These are phyloP conservation scores for Ostrea edulis DNA, from an alignment of 1,140 invertebrate genomes.

Conservation along the genomic window DNA sequence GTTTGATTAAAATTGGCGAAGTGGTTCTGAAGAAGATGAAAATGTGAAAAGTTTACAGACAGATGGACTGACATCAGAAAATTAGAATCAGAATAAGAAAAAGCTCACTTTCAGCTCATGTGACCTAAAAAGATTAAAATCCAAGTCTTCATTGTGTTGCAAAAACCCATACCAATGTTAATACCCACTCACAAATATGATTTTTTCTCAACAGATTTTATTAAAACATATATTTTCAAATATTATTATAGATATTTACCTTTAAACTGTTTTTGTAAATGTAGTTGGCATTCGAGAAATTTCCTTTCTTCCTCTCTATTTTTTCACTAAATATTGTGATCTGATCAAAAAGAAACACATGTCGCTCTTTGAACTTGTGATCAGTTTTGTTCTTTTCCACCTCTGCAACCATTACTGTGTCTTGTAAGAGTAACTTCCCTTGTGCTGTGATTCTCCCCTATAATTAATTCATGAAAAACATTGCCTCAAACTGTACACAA, in stretches of 20 bases:
- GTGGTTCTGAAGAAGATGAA: too few species aligned
- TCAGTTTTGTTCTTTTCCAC: conserved; percentile 80
- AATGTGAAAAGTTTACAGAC: too few species aligned
- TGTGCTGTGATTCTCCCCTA: conserved; percentile 98
- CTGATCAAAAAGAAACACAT: conserved; percentile 99
- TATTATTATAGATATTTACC: conserved; percentile 82
- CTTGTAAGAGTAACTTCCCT: conserved; percentile 93
- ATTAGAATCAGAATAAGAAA: too few species aligned
- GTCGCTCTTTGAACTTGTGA: conserved; percentile 89
- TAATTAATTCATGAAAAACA: conserved; percentile 45
- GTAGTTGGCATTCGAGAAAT: conserved; percentile 96
- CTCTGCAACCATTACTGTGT: conserved; percentile 89
- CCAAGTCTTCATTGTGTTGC: too few species aligned
- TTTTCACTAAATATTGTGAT: conserved; percentile 98
- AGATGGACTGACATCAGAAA: too few species aligned
- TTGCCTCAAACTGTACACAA: neutral
- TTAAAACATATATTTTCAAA: too few species aligned
- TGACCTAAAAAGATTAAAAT: too few species aligned
- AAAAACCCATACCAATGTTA: too few species aligned
- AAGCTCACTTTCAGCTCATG: too few species aligned
- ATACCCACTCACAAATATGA: too few species aligned
- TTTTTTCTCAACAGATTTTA: too few species aligned
- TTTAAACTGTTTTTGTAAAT: conserved; percentile 98
- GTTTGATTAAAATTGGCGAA: too few species aligned
- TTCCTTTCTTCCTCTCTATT: conserved; percentile 90